Evolutionary conservation across 2,888 invertebrate species (phyloP).

Genomic region (Caenorhabditis sp.): DNA sequence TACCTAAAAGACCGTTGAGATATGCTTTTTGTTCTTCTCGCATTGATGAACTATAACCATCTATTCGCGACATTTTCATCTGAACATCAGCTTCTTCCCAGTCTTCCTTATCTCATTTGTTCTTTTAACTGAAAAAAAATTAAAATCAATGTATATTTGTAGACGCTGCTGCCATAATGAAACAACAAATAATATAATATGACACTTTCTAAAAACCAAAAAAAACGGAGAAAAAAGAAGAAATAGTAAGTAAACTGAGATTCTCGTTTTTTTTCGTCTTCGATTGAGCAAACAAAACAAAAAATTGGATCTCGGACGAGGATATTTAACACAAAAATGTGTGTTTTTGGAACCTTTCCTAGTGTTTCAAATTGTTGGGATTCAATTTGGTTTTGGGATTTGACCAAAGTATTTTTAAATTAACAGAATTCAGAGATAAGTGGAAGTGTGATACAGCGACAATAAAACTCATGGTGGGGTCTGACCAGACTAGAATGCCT

Average conservation of each 20-base stretch:
- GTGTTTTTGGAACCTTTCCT: background rate
- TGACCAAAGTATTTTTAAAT: too few species aligned
- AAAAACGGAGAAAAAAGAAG: background rate
- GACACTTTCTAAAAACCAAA: background rate
- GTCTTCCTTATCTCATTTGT: background rate
- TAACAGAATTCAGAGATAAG: too few species aligned
- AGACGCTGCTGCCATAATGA: background rate
- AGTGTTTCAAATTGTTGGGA: background rate
- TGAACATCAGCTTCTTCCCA: background rate
- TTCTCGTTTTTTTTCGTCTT: slow-evolving; percentile 1
- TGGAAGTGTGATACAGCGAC: too few species aligned
- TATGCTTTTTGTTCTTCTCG: slow-evolving; percentile 55
- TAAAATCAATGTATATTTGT: background rate
- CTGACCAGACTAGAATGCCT: too few species aligned
- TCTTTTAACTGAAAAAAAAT: too few species aligned
- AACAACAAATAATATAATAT: background rate
- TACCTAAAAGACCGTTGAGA: slow-evolving; percentile 55
- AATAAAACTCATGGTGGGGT: too few species aligned
- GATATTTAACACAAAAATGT: slow-evolving; percentile 7
- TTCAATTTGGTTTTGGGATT: too few species aligned
- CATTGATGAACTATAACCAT: slow-evolving; percentile 44
- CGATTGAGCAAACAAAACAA: background rate
- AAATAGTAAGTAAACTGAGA: slow-evolving; percentile 3
- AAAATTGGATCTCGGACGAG: background rate
- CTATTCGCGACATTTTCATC: slow-evolving; percentile 45